Base-by-base conservation (phyloP, 2,113 vertebrate genomes). In the Natator depressus region DNA sequence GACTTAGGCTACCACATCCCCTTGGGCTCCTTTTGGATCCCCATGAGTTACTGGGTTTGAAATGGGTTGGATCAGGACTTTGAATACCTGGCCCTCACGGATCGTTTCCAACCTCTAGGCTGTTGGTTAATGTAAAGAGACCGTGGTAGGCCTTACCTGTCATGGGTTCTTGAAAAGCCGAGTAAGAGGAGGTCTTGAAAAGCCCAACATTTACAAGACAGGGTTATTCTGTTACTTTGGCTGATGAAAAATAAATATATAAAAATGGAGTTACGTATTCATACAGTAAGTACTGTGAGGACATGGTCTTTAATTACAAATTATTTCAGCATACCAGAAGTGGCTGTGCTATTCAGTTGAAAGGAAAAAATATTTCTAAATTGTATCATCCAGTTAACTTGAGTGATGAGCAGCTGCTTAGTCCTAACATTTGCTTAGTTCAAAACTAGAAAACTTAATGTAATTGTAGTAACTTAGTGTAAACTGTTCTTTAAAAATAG, bases 321-420 rank as follows among this genome's bases (percentile, higher is more conserved):
- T 72, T 38, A n/a, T 20, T 72, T 4, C 51, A 38, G 62, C 38
- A 3, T 81, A 47, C 20, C 29, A 0, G 35, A 42, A 46, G 8
- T 1, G 5, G 59, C 35, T 86, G 46, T 55, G 49, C 11, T 25
- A 8, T 8, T 50, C 47, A 47, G 12, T 11, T 47, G 42, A 14
- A 72, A 72, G 65, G 65, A 72, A 38, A 19, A 72, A 72, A 72
- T 22, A 29, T 27, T 50, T 3, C 46, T 76, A 22, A 0, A 1
- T 1, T 2, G 72, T 9, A 47, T 4, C 0, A 22, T 80, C 2
- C 47, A 1, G 47, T 62, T 59, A 17, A 3, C 13, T 49, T 79
- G 5, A 6, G 24, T 78, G 22, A 47, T 27, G 24, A 47, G 42
- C 3, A 0, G 1, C 24, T 69, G 72, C 51, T 8, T 14, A 1